Evolutionary conservation across 2,113 vertebrate genomes (phyloP).

Genomic region (Carassius carassius): DNA sequence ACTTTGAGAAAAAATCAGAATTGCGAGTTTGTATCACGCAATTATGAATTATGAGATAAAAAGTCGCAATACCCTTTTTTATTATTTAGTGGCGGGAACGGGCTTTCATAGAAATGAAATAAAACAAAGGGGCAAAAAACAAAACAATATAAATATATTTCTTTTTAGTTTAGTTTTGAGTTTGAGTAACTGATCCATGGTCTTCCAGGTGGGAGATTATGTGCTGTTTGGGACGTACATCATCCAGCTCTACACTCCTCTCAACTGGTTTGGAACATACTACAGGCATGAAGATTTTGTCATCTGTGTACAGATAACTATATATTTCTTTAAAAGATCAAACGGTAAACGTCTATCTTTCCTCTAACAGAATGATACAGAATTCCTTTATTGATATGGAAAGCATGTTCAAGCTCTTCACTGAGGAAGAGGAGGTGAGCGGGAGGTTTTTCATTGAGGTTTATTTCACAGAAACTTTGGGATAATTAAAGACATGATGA

Average conservation of each 20-base stretch:
- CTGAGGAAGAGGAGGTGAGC: conserved; percentile 86
- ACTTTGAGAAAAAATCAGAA: too few relatives aligned
- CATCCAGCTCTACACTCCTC: conserved; percentile 92
- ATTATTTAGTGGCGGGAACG: too few relatives aligned
- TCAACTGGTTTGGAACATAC: conserved; percentile 98
- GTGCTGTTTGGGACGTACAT: conserved; percentile 96
- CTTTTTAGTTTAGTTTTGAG: neutral
- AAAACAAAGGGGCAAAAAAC: neutral
- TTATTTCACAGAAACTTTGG: neutral
- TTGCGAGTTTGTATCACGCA: too few relatives aligned
- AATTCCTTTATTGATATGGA: conserved; percentile 98
- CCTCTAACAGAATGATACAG: conserved; percentile 88
- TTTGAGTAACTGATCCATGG: neutral
- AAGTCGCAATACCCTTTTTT: too few relatives aligned
- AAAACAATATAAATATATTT: neutral
- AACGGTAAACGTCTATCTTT: neutral
- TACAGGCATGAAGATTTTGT: conserved; percentile 81
- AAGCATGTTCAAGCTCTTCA: conserved; percentile 93
- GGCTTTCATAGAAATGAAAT: neutral
- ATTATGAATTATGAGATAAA: too few relatives aligned
- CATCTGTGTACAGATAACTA: too few relatives aligned
- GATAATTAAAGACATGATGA: neutral
- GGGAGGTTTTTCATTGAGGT: neutral
- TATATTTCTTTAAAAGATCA: neutral
- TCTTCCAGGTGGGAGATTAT: conserved; percentile 88